Evolutionary conservation across 2,113 vertebrate genomes (phyloP), one percentile per base, ranked within the genome.

Genomic region (Eulemur macaco): DNA sequence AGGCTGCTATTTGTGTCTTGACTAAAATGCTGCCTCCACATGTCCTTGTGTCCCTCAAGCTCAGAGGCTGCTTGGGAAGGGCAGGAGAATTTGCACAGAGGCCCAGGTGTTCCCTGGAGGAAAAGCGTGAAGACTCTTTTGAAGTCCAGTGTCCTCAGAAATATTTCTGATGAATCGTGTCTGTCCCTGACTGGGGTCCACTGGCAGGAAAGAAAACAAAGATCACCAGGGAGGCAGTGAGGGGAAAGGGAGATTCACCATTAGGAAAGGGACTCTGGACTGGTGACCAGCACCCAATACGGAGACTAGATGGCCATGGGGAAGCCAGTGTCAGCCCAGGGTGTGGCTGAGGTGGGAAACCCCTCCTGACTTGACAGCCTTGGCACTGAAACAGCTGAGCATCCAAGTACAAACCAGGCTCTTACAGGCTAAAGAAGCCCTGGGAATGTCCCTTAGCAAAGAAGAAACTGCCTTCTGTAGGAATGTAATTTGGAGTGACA

Each of bases 291-390:
- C 8, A 23, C n/a, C 52, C 50, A 45, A 39, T 39, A 73, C 45
- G 31, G 29, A 60, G 78, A 52, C 52, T 54, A 69, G 11, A 34
- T 1, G 10, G 45, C 27, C 5, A 2, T 2, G 29, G 54, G 60
- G 69, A 47, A 47, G 27, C 15, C 4, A 10, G 42, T 27, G 29
- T 25, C 1, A 1, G 20, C 17, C 37, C 58, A 86, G 71, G 39
- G 14, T 25, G 5, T 34, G 37, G 29, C n/a, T 47, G 20, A 69
- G 18, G 2, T 42, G 42, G 31, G 50, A 47, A 63, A 63, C 10
- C 20, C 0, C 0, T 47, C 74, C 50, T 5, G 9, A 14, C 37
- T 64, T 64, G 1, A 34, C 0, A 0, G 78, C 5, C 13, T 12
- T 69, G 23, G 60, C 10, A 6, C 25, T 4, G 4, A 29, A 63